Conservation (phyloP, 2,797 vertebrate genomes). For the Echiichthys vipera region DNA sequence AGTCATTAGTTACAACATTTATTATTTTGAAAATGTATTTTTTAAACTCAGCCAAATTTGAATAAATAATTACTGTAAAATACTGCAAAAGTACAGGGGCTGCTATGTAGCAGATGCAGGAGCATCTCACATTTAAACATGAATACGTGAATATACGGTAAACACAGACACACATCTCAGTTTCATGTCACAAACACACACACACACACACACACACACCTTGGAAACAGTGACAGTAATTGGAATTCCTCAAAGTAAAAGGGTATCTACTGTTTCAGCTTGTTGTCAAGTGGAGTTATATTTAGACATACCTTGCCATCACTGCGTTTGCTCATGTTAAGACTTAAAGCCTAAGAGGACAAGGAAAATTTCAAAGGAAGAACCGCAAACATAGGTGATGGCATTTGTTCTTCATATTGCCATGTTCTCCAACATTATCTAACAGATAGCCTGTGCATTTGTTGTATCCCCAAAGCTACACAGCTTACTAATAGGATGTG, state of each 20-base stretch:
- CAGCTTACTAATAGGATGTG: constrained; percentile 16
- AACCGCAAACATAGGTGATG: constrained; percentile 69
- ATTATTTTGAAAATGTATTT: too few relatives aligned
- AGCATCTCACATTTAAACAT: constrained; percentile 10
- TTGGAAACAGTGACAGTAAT: constrained; percentile 80
- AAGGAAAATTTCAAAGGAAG: constrained; percentile 68
- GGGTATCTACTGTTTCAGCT: constrained; percentile 77
- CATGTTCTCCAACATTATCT: constrained; percentile 47
- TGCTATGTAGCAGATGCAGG: constrained; percentile 36
- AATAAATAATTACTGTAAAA: constrained; percentile 59
- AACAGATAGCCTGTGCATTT: constrained; percentile 40
- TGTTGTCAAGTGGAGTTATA: constrained; percentile 82
- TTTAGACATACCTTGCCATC: constrained; percentile 79
- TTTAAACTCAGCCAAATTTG: too few relatives aligned
- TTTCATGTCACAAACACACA: constrained; percentile 36
- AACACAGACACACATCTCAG: constrained; percentile 48
- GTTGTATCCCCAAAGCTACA: background rate
- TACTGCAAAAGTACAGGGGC: constrained; percentile 45
- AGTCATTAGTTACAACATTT: too few relatives aligned
- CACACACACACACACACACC: constrained; percentile 27
- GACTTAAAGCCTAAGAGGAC: constrained; percentile 74
- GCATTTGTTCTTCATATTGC: constrained; percentile 68
- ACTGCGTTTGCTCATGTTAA: constrained; percentile 75
- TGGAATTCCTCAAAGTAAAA: constrained; percentile 85
- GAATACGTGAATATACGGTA: constrained; percentile 46